A percentile compares a stretch with the other conserved stretches of the same genome.
These are phyloP conservation scores for Eira barbara DNA, from an alignment of 2,113 vertebrate species.

Conservation along the genomic window DNA sequence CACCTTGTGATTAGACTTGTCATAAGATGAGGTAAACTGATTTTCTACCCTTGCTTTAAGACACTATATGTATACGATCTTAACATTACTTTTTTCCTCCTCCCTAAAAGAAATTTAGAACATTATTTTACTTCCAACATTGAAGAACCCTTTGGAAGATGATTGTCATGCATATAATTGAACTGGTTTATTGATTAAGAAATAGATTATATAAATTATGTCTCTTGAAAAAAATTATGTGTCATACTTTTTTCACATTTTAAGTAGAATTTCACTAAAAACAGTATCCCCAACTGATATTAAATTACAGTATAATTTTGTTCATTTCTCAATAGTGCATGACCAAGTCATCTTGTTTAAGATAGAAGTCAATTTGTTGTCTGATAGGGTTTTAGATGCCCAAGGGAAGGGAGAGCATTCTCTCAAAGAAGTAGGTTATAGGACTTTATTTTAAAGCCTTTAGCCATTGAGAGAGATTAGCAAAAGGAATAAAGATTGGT, in stretches of 20 bases:
- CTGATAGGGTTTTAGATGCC: not conserved
- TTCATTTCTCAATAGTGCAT: not conserved
- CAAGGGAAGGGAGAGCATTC: not conserved
- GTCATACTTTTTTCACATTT: not conserved
- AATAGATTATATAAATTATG: not conserved
- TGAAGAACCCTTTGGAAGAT: not conserved
- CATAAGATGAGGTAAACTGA: not conserved
- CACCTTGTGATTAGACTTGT: not conserved
- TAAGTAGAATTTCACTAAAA: not conserved
- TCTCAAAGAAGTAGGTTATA: not conserved
- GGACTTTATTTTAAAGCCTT: not conserved
- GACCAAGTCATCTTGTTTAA: not conserved
- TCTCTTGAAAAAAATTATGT: not conserved
- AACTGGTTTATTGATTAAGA: not conserved
- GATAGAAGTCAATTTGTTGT: not conserved
- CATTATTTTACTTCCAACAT: not conserved
- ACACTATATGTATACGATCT: not conserved
- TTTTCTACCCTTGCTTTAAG: not conserved
- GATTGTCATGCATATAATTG: not conserved
- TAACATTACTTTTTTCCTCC: not conserved
- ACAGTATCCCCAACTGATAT: not conserved
- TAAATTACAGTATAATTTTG: not conserved
- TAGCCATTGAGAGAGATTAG: not conserved
- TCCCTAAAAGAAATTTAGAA: not conserved
- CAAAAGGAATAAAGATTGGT: not conserved